These are phyloP conservation scores for Paralichthys olivaceus DNA, from an alignment of 2,113 vertebrate genomes.

Conservation along the genomic window DNA sequence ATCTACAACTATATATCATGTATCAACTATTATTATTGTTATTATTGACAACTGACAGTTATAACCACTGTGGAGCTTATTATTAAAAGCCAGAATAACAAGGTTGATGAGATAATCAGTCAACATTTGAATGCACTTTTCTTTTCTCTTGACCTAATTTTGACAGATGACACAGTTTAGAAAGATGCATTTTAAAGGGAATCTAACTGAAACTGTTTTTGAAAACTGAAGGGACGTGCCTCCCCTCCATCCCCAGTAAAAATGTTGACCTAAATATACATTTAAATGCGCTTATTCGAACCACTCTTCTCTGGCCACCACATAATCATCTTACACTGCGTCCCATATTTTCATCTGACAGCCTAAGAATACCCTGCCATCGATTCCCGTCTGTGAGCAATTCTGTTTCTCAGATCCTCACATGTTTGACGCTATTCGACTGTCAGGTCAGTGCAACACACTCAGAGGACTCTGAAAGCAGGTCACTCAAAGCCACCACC, in stretches of 20 bases:
- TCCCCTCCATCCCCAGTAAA: too few species aligned
- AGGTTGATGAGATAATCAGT: neutral
- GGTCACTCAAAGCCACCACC: conserved; percentile 39
- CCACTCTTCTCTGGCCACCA: conserved; percentile 15
- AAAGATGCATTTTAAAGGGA: neutral
- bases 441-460: conserved; percentile 56
- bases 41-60: neutral
- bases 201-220: neutral
- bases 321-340: conserved; percentile 53
- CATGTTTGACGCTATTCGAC: conserved; percentile 32
- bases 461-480: conserved; percentile 44
- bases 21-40: neutral
- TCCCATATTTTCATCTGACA: conserved; percentile 59
- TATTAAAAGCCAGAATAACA: too few species aligned
- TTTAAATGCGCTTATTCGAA: neutral
- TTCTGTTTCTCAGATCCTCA: conserved; percentile 47
- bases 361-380: conserved; percentile 74
- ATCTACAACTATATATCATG: too few species aligned
- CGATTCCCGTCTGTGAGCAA: conserved; percentile 53
- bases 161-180: neutral
- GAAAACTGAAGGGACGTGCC: too few species aligned
- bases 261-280: too few species aligned
- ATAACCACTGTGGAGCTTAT: too few species aligned
- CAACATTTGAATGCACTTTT: neutral
- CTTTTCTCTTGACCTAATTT: neutral